Base-by-base conservation (phyloP, 2,888 invertebrate genomes). In the Chironomus tentans region DNA sequence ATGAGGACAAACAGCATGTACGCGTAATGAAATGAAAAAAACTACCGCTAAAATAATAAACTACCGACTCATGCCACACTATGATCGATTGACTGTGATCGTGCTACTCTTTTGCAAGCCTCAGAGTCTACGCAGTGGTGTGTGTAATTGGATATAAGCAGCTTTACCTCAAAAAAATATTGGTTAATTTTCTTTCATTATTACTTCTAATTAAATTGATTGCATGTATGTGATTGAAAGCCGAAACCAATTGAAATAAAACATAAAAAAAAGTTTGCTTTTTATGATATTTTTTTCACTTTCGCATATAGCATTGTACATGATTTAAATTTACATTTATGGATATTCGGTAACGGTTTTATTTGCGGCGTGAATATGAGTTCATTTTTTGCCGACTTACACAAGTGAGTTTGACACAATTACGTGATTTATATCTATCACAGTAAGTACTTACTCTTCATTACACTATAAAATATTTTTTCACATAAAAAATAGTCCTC, bases 11-110 rank as follows among this genome's bases (percentile, higher is more conserved):
- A 71, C 71, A 71, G 48, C 28, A 71, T 48, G 48, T n/a, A 50
- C 56, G 71, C 61, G 56, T 56, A 56, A 56, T 56, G 15, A 56
- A 50, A 15, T 28, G n/a, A 71, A 56, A 71, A 70, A 71, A 71
- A 71, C 56, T 71, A 71, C 71, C 71, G 71, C 71, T 71, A 71
- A 71, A 56, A 56, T 56, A 56, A n/a, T 56, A 71, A 71, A 71
- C 71, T 47, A 13, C 21, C 24, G 71, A 22, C 50, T 56, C 56
- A 56, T 56, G 69, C 69, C 18, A 61, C 71, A 48, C 61, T 71
- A 56, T 71, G 71, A 71, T 71, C 15, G 71, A 71, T 71, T 71
- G 56, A 56, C 56, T 50, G 50, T 71, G 56, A 56, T 28, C 15
- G 50, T 50, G 50, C 50, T 15, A 15, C 50, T 50, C 2, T 50